Evolutionary conservation across 2,797 vertebrate species (phyloP).

Genomic region (Yasuhikotakia modesta): DNA sequence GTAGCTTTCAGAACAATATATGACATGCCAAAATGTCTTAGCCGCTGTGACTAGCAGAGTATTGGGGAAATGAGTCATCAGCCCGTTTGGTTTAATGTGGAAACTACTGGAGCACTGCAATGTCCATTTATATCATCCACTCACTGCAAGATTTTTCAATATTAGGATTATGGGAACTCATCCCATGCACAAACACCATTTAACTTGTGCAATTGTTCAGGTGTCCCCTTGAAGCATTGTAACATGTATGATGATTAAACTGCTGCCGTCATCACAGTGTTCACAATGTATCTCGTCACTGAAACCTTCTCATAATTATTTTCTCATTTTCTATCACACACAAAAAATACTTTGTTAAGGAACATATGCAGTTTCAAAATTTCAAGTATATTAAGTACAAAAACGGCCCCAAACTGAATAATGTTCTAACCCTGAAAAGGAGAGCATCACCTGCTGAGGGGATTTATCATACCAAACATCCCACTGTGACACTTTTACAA

Average conservation of each 20-base stretch:
- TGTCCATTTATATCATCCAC: constrained; percentile 44
- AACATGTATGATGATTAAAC: constrained; percentile 13
- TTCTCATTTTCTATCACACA: no score
- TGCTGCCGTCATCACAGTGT: background rate
- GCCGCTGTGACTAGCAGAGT: constrained; percentile 32
- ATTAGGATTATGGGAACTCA: constrained; percentile 5
- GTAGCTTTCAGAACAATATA: constrained; percentile 40
- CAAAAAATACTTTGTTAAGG: no score
- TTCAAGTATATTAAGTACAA: no score
- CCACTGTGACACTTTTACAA: constrained; percentile 22
- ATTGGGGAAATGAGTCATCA: constrained; percentile 45
- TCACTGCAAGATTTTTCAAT: constrained; percentile 29
- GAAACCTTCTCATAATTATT: background rate
- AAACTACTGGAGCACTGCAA: constrained; percentile 32
- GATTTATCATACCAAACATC: constrained; percentile 36
- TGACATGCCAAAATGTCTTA: constrained; percentile 28
- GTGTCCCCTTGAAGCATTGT: constrained; percentile 2
- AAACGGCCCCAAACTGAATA: background rate
- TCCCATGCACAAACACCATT: background rate
- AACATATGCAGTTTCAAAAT: no score
- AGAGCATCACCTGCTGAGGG: constrained; percentile 5
- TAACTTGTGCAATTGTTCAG: constrained; percentile 27
- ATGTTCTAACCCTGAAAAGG: background rate
- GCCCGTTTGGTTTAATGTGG: constrained; percentile 36
- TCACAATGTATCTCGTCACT: background rate